Evolutionary conservation across 2,797 vertebrate species (phyloP).

Genomic region (Manis pentadactyla): DNA sequence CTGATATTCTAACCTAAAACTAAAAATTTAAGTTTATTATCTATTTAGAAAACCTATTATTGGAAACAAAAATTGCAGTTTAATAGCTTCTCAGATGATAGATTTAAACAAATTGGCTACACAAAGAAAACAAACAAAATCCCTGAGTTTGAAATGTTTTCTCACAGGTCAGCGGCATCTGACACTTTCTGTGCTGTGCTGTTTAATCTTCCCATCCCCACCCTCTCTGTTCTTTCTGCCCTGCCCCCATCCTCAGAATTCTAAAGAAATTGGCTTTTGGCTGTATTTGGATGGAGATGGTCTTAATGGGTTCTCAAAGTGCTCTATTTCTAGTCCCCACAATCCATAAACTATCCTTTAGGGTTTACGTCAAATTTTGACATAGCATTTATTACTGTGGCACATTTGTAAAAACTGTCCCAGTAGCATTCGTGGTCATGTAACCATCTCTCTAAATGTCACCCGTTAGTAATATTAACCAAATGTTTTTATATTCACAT

Average conservation of each 20-base stretch:
- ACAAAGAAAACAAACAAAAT: not conserved
- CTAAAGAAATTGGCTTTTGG: not conserved
- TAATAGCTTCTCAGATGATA: not conserved
- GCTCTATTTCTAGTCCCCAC: not conserved
- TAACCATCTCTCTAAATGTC: not conserved
- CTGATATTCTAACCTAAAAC: not conserved
- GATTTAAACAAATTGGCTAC: not conserved
- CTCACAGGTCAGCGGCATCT: not conserved
- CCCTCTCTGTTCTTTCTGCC: not conserved
- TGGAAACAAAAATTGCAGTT: not conserved
- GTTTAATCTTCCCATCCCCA: not conserved
- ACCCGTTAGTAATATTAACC: not conserved
- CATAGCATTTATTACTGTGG: too few species aligned
- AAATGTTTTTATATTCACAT: not conserved
- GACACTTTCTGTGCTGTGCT: not conserved
- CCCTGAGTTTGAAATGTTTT: not conserved
- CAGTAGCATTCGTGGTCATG: not conserved
- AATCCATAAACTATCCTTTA: not conserved
- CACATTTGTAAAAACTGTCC: not conserved
- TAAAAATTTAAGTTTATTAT: not conserved
- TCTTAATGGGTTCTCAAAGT: not conserved
- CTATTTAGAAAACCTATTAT: not conserved
- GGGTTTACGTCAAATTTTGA: not conserved
- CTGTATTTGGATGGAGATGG: not conserved
- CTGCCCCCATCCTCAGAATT: not conserved